phyloP scores from a whole-genome alignment of 2,888 invertebrate species.

The Euzophera pinguis region DNA sequence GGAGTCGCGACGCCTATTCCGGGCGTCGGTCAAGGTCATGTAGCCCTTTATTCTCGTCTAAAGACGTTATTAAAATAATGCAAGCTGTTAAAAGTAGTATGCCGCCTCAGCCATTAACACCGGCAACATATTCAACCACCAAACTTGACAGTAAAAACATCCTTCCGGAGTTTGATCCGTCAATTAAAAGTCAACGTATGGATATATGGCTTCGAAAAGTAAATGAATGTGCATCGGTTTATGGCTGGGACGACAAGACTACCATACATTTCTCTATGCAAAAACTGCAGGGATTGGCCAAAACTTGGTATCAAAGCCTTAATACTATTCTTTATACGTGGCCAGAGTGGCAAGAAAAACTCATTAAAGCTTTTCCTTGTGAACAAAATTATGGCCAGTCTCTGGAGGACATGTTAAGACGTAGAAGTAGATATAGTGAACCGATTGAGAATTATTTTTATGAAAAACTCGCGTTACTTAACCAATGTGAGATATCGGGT shows the following conservation, averaged over 20 bases:
- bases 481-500: slow-evolving; percentile 15
- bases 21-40: slow-evolving; percentile 12
- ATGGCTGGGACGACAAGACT: slow-evolving; percentile 27
- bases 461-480: slow-evolving; percentile 16
- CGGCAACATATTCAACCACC: neutral
- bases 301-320: slow-evolving; percentile 29
- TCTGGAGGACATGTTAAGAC: slow-evolving; percentile 27
- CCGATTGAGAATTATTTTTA: slow-evolving; percentile 18
- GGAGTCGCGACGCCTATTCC: neutral
- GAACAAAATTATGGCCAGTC: slow-evolving; percentile 28
- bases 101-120: neutral
- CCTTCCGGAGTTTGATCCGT: slow-evolving; percentile 15
- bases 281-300: slow-evolving; percentile 22
- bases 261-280: slow-evolving; percentile 15
- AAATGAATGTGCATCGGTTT: slow-evolving; percentile 21
- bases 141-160: slow-evolving; percentile 12
- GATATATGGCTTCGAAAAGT: slow-evolving; percentile 15
- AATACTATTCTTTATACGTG: slow-evolving; percentile 24
- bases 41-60: slow-evolving; percentile 13
- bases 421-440: slow-evolving; percentile 18
- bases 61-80: slow-evolving; percentile 11
- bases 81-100: slow-evolving; percentile 1
- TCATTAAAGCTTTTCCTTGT: slow-evolving; percentile 25
- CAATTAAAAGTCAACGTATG: slow-evolving; percentile 16
- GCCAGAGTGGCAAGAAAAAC: slow-evolving; percentile 29